Conservation (phyloP, 2,888 invertebrate species). For the Bimastos eiseni region DNA sequence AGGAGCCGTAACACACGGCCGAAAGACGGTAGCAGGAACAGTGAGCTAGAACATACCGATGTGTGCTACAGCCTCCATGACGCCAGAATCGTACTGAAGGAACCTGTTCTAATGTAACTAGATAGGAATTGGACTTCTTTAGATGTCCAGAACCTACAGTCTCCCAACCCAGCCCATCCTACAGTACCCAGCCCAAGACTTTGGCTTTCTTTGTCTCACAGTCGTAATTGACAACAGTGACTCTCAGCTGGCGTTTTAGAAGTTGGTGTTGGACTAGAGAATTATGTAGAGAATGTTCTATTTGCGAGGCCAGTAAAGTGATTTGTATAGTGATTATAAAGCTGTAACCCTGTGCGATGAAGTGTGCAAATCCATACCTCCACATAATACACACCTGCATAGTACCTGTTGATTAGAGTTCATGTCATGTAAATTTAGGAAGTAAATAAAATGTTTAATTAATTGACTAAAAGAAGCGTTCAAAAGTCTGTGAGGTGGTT, state of each 20-base stretch:
- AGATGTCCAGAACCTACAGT: not conserved
- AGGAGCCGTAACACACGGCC: not conserved
- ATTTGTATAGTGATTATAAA: conserved; percentile 2
- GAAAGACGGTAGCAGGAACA: not conserved
- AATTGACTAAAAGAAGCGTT: not conserved
- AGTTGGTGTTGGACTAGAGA: not conserved
- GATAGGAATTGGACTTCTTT: not conserved
- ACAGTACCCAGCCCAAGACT: too few species aligned
- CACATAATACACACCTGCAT: not conserved
- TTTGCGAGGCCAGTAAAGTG: not conserved
- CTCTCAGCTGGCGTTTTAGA: not conserved
- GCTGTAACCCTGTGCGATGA: not conserved
- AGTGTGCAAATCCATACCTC: not conserved
- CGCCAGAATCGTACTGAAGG: not conserved
- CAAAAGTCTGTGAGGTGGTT: not conserved
- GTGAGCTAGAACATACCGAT: not conserved
- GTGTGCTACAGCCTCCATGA: not conserved
- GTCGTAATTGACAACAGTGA: not conserved
- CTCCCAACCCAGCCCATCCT: not conserved
- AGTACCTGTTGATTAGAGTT: not conserved
- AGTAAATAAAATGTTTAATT: not conserved
- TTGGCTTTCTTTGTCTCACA: not conserved
- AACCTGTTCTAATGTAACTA: not conserved
- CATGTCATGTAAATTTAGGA: not conserved
- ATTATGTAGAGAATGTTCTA: not conserved